Percentiles rank a stretch among this genome's conserved stretches.
phyloP scores from a whole-genome alignment of 1,140 invertebrate genomes.

The Drosophila leontia region DNA sequence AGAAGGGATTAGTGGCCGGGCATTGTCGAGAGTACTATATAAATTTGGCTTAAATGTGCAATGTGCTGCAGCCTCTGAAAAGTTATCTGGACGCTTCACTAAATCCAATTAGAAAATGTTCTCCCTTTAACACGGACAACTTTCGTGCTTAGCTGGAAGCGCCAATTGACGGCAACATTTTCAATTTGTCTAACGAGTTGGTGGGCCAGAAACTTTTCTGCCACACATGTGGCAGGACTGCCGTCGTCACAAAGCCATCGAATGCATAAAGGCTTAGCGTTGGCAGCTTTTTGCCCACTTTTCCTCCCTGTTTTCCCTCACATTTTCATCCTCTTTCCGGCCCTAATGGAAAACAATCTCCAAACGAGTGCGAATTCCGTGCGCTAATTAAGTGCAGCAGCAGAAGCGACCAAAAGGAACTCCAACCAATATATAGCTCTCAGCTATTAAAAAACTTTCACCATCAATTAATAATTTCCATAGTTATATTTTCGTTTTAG shows the following conservation, averaged over 20 bases:
- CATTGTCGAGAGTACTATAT: slow-evolving; percentile 12
- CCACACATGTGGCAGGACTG: slow-evolving; percentile 52
- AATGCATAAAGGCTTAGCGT: slow-evolving; percentile 80
- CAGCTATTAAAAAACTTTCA: slow-evolving; percentile 65
- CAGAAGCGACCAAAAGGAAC: slow-evolving; percentile 4
- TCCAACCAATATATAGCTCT: slow-evolving; percentile 1
- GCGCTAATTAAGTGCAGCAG: slow-evolving; percentile 70
- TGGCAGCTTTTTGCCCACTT: slow-evolving; percentile 22
- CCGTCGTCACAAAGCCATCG: slow-evolving; percentile 78
- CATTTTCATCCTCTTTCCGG: slow-evolving; percentile 9
- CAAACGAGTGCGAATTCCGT: slow-evolving; percentile 57
- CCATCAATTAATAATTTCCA: slow-evolving; percentile 68
- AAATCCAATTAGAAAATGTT: slow-evolving; percentile 39
- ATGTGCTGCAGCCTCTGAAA: slow-evolving; percentile 3
- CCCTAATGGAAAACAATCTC: slow-evolving; percentile 71
- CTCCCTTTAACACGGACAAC: slow-evolving; percentile 44
- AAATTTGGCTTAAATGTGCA: slow-evolving; percentile 16
- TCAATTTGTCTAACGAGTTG: slow-evolving; percentile 81
- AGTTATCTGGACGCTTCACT: slow-evolving; percentile 4
- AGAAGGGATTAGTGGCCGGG: slow-evolving; percentile 22
- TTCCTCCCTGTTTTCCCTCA: not conserved
- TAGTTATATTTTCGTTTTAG: slow-evolving; percentile 45
- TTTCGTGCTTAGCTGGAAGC: slow-evolving; percentile 53
- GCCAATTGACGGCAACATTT: slow-evolving; percentile 79
- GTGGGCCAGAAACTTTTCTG: slow-evolving; percentile 61